Conservation (phyloP, 2,113 vertebrate genomes). For the Urocynchramus pylzowi region DNA sequence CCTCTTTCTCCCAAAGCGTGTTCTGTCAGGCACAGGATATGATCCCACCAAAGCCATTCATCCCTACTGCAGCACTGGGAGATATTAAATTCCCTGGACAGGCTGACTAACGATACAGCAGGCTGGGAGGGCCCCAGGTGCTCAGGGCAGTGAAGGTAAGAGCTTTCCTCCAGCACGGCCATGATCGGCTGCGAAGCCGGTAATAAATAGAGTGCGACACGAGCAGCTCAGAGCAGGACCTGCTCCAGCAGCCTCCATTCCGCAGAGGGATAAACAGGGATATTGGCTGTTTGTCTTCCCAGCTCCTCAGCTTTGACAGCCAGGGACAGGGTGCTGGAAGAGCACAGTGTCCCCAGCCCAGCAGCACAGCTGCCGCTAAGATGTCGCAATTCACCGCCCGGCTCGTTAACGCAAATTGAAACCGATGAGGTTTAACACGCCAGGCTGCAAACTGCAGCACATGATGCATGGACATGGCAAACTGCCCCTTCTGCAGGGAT, state of each 20-base stretch:
- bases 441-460: background rate
- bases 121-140: background rate
- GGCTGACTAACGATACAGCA: background rate
- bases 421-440: background rate
- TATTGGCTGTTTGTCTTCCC: background rate
- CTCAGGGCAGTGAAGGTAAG: background rate
- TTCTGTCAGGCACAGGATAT: background rate
- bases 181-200: fast-evolving
- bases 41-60: background rate
- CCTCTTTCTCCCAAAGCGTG: background rate
- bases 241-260: background rate
- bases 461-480: background rate
- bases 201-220: background rate
- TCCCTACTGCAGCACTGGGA: background rate
- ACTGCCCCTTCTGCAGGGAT: background rate
- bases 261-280: background rate
- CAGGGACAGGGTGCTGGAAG: background rate
- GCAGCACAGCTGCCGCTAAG: background rate
- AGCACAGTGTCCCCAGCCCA: background rate
- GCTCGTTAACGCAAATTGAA: background rate
- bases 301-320: background rate
- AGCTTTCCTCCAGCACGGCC: background rate
- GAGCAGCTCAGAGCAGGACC: background rate
- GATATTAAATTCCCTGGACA: background rate
- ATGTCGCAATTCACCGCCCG: background rate